Conservation (phyloP, 2,113 vertebrate species). For the Zosterops lateralis region DNA sequence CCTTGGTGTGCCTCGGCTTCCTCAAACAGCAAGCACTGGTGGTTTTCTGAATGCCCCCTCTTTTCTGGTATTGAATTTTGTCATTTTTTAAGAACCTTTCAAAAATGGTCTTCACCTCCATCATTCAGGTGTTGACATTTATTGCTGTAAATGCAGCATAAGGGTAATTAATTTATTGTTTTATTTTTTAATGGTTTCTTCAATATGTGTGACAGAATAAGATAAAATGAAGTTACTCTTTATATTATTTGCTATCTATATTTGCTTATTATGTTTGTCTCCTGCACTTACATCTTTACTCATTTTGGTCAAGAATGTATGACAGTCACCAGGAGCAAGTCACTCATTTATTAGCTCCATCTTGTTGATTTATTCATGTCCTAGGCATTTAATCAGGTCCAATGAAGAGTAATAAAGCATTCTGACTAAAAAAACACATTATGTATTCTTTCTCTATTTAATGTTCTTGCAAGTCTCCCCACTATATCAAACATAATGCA, state of each 20-base stretch:
- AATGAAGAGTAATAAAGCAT: background rate
- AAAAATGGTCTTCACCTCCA: background rate
- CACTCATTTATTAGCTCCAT: background rate
- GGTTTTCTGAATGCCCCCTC: background rate
- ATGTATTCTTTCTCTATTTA: background rate
- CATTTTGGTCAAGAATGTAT: background rate
- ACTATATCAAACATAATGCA: accelerated
- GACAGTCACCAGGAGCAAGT: background rate
- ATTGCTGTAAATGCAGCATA: background rate
- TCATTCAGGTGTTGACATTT: background rate
- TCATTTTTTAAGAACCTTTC: background rate
- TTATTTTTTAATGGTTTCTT: background rate
- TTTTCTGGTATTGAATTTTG: background rate
- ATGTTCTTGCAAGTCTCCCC: background rate
- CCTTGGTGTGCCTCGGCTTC: background rate
- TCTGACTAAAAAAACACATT: background rate
- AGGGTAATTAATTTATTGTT: background rate
- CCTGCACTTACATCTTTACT: background rate
- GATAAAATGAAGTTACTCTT: background rate
- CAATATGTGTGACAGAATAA: background rate
- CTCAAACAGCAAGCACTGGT: background rate
- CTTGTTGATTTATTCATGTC: background rate
- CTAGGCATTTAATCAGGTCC: background rate
- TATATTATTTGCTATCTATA: background rate
- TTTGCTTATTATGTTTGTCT: background rate